Percentiles rank a stretch among this genome's conserved stretches.
phyloP scores from a whole-genome alignment of 92 coral and sea anemone genomes.

The Parazoanthus swiftii region DNA sequence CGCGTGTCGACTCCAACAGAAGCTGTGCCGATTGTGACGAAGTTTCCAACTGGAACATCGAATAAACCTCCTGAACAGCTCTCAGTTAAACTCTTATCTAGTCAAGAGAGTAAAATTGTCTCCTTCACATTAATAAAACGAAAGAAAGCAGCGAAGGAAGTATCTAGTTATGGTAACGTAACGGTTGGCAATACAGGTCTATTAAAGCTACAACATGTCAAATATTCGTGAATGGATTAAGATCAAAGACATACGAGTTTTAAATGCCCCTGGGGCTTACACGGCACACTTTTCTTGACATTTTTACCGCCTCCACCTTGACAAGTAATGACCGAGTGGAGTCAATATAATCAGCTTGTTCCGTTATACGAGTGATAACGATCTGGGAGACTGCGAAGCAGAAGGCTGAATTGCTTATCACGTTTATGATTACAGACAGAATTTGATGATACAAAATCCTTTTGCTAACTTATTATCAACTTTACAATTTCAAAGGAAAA shows the following conservation, averaged over 20 bases:
- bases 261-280: background rate
- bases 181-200: background rate
- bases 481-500: too few relatives aligned
- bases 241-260: background rate
- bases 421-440: too few relatives aligned
- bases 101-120: background rate
- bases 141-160: background rate
- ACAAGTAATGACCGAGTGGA: too few relatives aligned
- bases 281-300: background rate
- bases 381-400: too few relatives aligned
- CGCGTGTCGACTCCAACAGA: background rate
- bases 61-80: background rate
- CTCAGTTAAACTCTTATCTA: too few relatives aligned
- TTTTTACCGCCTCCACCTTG: background rate
- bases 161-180: background rate
- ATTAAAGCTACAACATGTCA: background rate
- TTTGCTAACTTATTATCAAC: too few relatives aligned
- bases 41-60: background rate
- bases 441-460: too few relatives aligned
- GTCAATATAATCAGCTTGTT: too few relatives aligned
- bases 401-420: too few relatives aligned
- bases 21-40: background rate
- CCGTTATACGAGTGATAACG: too few relatives aligned
- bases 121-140: background rate
- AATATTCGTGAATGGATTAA: background rate